Evolutionary conservation across 2,113 vertebrate species (phyloP).

Genomic region (Ameiurus melas): DNA sequence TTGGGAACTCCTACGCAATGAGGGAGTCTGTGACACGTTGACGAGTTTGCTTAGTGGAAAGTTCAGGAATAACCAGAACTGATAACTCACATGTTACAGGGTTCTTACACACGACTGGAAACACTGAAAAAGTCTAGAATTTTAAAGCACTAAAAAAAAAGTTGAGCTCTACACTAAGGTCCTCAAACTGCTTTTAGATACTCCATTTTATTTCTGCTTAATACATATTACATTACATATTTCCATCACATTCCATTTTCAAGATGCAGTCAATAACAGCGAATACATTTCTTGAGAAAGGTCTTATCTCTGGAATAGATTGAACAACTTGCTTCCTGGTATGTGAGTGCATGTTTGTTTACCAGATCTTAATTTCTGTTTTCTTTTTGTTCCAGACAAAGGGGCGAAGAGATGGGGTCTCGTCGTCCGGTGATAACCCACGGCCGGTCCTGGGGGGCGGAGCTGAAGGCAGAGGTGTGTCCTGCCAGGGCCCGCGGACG

Average conservation of each 20-base stretch:
- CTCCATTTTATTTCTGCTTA: background rate
- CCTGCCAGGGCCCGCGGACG: slow-evolving; percentile 85
- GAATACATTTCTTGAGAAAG: background rate
- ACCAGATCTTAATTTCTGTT: slow-evolving; percentile 29
- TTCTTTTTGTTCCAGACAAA: slow-evolving; percentile 63
- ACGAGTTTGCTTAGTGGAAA: too few species aligned
- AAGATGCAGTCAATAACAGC: background rate
- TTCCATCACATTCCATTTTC: background rate
- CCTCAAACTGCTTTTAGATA: background rate
- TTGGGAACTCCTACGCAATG: background rate
- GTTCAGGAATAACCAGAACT: background rate
- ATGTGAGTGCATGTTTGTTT: background rate
- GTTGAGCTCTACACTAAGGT: background rate
- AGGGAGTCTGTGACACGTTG: background rate
- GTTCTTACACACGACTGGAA: background rate
- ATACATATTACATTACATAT: background rate
- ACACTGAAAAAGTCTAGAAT: background rate
- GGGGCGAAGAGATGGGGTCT: slow-evolving; percentile 84
- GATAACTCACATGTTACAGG: background rate
- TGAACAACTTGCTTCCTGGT: background rate
- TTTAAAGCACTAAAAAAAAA: background rate
- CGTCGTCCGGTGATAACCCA: slow-evolving; percentile 76
- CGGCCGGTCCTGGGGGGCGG: slow-evolving; percentile 75
- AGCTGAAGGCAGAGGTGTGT: slow-evolving; percentile 72
- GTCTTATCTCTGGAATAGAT: background rate